Conservation (phyloP, 2,888 invertebrate genomes). For the Invenusta paracnida region DNA sequence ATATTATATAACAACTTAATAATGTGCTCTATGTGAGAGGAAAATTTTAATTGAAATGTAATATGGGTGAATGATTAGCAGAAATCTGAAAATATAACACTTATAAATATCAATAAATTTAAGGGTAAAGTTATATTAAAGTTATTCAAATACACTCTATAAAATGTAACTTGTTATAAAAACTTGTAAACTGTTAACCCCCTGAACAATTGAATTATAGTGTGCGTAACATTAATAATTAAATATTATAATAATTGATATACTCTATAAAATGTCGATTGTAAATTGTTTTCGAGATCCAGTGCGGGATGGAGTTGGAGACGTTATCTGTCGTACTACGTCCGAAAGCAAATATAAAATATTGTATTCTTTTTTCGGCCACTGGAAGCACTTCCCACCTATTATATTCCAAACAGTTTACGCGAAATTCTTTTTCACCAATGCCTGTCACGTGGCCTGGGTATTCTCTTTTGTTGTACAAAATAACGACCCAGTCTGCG, state of each 20-base stretch:
- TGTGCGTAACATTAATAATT: background rate
- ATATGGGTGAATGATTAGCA: background rate
- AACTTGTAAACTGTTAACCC: background rate
- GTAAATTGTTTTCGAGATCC: background rate
- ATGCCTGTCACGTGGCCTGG: background rate
- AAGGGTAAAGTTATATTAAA: too few relatives aligned
- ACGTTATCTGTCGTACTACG: background rate
- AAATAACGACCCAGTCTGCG: background rate
- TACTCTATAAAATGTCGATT: background rate
- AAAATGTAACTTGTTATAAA: background rate
- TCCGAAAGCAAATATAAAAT: background rate
- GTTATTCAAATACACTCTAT: background rate
- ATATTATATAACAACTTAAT: too few relatives aligned
- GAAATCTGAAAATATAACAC: background rate
- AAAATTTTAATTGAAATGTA: background rate
- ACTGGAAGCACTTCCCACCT: background rate
- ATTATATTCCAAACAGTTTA: background rate
- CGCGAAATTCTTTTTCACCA: background rate
- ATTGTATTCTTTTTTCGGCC: background rate
- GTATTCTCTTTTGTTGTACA: background rate
- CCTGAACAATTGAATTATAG: background rate
- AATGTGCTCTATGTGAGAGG: background rate
- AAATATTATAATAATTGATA: background rate
- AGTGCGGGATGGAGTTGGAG: too few relatives aligned
- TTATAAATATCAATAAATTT: background rate